Conservation (phyloP, 2,797 vertebrate species). For the Pangasius mekongensis region DNA sequence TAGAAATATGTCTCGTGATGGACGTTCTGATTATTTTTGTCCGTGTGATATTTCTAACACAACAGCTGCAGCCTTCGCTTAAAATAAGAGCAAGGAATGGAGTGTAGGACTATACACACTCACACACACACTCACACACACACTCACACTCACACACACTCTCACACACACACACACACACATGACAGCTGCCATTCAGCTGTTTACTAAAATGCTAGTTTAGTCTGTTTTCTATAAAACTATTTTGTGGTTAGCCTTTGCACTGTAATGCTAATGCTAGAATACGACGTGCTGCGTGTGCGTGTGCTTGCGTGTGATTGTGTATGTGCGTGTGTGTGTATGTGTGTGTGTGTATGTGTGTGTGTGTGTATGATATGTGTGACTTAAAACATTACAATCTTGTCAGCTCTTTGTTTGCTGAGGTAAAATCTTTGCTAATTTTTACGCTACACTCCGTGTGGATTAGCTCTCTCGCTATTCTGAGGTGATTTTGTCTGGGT, state of each 20-base stretch:
- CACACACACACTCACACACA: too few relatives aligned
- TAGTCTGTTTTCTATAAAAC: not conserved
- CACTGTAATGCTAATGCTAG: not conserved
- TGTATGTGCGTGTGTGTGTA: not conserved
- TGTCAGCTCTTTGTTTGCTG: not conserved
- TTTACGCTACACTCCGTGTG: not conserved
- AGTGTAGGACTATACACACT: not conserved
- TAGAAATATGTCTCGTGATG: not conserved
- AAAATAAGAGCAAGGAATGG: slow-evolving; percentile 49
- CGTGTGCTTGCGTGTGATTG: not conserved
- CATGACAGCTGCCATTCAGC: not conserved
- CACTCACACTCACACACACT: not conserved
- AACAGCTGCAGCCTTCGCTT: slow-evolving; percentile 46
- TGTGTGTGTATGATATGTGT: not conserved
- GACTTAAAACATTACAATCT: not conserved
- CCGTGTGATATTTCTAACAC: slow-evolving; percentile 67
- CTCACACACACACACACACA: not conserved
- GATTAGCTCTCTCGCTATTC: not conserved
- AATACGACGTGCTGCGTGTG: not conserved
- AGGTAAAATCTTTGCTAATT: not conserved
- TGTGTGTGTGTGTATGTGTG: not conserved
- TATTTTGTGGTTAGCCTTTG: not conserved
- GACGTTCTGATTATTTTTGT: slow-evolving; percentile 50
- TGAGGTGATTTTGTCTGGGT: not conserved
- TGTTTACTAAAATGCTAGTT: not conserved